These are phyloP conservation scores for Eufriesea mexicana DNA, from an alignment of 1,140 invertebrate genomes.

Conservation along the genomic window DNA sequence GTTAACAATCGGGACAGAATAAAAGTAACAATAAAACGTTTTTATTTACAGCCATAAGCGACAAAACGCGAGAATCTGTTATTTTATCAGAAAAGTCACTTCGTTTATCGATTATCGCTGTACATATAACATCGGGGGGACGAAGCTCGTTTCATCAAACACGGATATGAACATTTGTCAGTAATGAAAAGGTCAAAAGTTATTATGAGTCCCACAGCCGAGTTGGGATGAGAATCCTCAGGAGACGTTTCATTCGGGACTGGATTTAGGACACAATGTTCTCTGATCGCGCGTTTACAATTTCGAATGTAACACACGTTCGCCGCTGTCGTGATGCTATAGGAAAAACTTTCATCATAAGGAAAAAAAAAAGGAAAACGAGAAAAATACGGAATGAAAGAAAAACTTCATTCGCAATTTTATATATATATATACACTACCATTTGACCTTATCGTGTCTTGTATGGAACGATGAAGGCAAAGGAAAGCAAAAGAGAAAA, in stretches of 20 bases:
- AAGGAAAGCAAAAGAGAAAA: neutral
- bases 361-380: neutral
- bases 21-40: neutral
- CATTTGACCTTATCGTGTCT: neutral
- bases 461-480: constrained; percentile 12
- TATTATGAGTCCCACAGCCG: constrained; percentile 53
- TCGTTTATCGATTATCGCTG: neutral
- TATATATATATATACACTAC: neutral
- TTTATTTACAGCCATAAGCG: neutral
- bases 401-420: neutral
- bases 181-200: constrained; percentile 30
- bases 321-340: constrained; percentile 58
- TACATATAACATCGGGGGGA: too few relatives aligned
- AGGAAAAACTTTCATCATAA: neutral
- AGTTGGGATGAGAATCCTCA: constrained; percentile 47
- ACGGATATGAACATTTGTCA: neutral
- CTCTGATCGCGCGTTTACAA: constrained; percentile 23
- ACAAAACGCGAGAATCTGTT: neutral
- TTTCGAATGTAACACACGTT: constrained; percentile 53
- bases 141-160: neutral
- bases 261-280: constrained; percentile 61
- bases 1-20: too few relatives aligned
- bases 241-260: constrained; percentile 43
- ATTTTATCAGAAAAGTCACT: neutral
- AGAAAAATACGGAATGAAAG: neutral